These are phyloP conservation scores for Archocentrus centrarchus DNA, from an alignment of 2,113 vertebrate species.

Conservation along the genomic window DNA sequence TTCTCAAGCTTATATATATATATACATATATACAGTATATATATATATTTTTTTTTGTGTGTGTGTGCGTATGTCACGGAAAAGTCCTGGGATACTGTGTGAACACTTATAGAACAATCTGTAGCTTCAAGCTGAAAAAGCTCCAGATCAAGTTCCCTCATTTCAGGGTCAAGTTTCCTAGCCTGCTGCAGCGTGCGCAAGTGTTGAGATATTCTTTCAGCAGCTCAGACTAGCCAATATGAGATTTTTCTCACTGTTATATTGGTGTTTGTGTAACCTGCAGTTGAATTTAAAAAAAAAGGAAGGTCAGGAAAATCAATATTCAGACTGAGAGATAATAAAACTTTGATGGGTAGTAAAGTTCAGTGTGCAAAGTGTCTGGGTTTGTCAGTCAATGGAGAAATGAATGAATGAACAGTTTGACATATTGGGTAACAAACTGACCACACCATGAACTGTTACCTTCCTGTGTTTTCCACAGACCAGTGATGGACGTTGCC, in stretches of 20 bases:
- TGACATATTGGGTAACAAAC: slow-evolving; percentile 5
- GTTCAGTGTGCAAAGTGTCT: neutral
- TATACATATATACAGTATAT: no score
- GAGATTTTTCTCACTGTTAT: slow-evolving; percentile 28
- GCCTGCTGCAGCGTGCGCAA: neutral
- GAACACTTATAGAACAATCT: slow-evolving; percentile 60
- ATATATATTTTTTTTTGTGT: neutral
- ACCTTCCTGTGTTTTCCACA: slow-evolving; percentile 52
- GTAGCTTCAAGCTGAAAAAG: slow-evolving; percentile 59
- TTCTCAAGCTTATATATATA: neutral
- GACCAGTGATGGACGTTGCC: slow-evolving; percentile 84
- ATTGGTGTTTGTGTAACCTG: neutral
- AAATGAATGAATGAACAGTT: neutral
- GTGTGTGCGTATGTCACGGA: neutral
- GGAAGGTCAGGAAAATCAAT: neutral
- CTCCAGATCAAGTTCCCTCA: slow-evolving; percentile 59
- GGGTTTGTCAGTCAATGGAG: slow-evolving; percentile 2
- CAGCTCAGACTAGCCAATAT: slow-evolving; percentile 34
- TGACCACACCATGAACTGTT: neutral
- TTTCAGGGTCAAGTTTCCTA: slow-evolving; percentile 56
- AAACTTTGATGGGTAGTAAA: neutral
- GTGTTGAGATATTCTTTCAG: slow-evolving; percentile 49
- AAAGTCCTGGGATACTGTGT: neutral
- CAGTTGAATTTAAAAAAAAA: neutral
- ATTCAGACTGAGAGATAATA: neutral